Evolutionary conservation across 1,140 invertebrate genomes (phyloP), one percentile per base, ranked within the genome.

Genomic region (Amphibalanus amphitrite): DNA sequence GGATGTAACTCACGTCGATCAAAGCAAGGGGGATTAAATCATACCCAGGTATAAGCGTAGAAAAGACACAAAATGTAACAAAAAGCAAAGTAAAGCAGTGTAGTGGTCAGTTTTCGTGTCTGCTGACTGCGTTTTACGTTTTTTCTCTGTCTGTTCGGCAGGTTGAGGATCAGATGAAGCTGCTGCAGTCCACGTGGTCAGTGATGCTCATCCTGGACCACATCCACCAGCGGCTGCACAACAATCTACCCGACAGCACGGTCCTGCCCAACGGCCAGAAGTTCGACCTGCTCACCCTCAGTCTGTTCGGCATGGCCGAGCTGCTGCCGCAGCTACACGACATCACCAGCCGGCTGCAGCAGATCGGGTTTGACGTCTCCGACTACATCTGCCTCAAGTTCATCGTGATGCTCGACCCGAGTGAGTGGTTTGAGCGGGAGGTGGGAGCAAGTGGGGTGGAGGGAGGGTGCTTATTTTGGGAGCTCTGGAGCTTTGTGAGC

Each of bases 351-450:
- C 94, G 93, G 81, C 84, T 97, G 72, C 88, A 89, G 73, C 93
- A 97, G 77, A 86, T 98, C 74, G 96, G 97, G 79, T 94, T 97
- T 79, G 95, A 98, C 81, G 84, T 92, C 72, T 87, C 91, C 75
- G 95, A 97, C 82, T 98, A 97, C 82, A 91, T 96, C 77, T 97
- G 94, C 83, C 87, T 97, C 81, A 97, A 97, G 85, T 97, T 97
- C 82, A 84, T 97, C 78, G 87, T 98, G 77, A 86, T 98, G 73
- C 86, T 98, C 74, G 97, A 97, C 84, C 94, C 95, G 85, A 93
- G 95, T 97, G 82, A 86, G 83, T 82, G 71, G 28, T n/a, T 4
- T 23, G 29, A 38, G 23, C 25, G 4, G 10, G 28, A 26, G 4
- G n/a, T 23, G 20, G 26, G 20, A 30, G 25, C 65, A 26, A 6